Percentiles rank a stretch among this genome's conserved stretches.
phyloP scores from a whole-genome alignment of 1,140 invertebrate species.

The Chelonus insularis region DNA sequence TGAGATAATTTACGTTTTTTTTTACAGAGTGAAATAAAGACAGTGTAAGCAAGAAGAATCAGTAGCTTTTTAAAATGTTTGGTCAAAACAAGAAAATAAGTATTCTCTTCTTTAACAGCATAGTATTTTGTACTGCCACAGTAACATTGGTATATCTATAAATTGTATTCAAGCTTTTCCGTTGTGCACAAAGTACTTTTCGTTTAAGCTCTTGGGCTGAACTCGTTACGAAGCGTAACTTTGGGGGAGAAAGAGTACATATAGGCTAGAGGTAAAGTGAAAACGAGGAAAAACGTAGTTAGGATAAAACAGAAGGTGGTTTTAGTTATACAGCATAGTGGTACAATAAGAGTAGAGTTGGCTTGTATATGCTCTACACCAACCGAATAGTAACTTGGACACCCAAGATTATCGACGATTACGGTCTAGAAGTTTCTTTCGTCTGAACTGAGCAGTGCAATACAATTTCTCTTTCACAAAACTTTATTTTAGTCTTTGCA shows the following conservation, averaged over 20 bases:
- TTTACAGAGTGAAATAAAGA: too few species aligned
- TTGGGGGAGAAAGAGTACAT: not conserved
- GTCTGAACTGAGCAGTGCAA: too few species aligned
- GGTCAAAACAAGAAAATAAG: too few species aligned
- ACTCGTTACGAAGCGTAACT: slow-evolving; percentile 24
- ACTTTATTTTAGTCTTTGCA: too few species aligned
- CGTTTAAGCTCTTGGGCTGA: slow-evolving; percentile 26
- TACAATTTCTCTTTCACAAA: not conserved
- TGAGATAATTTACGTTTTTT: too few species aligned
- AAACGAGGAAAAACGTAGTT: slow-evolving; percentile 17
- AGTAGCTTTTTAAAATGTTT: too few species aligned
- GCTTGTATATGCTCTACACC: not conserved
- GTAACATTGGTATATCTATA: slow-evolving; percentile 22
- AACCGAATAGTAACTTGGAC: not conserved
- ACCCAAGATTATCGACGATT: slow-evolving; percentile 2
- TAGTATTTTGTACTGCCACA: not conserved
- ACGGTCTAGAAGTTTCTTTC: not conserved
- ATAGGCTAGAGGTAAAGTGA: slow-evolving; percentile 1
- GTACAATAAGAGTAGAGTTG: too few species aligned
- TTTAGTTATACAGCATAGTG: not conserved
- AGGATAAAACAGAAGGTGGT: not conserved
- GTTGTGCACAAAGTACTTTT: slow-evolving; percentile 26
- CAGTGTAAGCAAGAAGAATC: too few species aligned
- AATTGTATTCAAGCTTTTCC: slow-evolving; percentile 29
- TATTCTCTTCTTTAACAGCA: not conserved